These are phyloP conservation scores for Hippopotamyrus pictus DNA, from an alignment of 2,797 vertebrate species.

Conservation along the genomic window DNA sequence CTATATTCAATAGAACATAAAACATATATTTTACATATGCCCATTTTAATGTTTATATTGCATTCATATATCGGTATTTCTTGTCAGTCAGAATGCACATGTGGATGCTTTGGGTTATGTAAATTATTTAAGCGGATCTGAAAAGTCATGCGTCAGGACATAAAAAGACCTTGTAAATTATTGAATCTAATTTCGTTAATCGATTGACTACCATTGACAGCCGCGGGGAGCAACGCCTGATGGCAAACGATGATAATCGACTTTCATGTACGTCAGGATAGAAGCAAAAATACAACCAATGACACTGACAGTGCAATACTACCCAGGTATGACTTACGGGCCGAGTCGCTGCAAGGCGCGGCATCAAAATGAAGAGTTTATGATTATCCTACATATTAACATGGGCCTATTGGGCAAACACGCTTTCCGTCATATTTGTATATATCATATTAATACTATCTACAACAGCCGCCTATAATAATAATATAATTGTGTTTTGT, in stretches of 20 bases:
- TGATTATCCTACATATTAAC: neutral
- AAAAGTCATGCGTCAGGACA: conserved; percentile 4
- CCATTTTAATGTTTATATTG: neutral
- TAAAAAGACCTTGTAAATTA: conserved; percentile 7
- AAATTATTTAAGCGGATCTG: neutral
- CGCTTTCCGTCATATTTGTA: neutral
- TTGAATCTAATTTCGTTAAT: conserved; percentile 8
- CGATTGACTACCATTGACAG: neutral
- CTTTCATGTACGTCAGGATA: conserved; percentile 7
- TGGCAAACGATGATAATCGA: conserved; percentile 3
- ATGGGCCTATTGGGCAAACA: neutral
- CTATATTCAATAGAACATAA: neutral
- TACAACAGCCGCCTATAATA: neutral
- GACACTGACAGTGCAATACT: conserved; percentile 11
- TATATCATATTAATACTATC: neutral
- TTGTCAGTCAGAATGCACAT: neutral
- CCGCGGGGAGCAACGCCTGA: neutral
- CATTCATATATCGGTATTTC: neutral
- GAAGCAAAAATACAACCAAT: conserved; percentile 10
- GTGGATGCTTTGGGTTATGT: neutral
- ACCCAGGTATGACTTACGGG: conserved; percentile 13
- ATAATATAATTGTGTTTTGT: neutral
- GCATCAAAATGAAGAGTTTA: neutral
- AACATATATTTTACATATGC: neutral
- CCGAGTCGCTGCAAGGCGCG: neutral